Percentiles rank a stretch among this genome's conserved stretches.
Conservation (phyloP, 1,140 invertebrate species). For the Papilio aristodemus region DNA sequence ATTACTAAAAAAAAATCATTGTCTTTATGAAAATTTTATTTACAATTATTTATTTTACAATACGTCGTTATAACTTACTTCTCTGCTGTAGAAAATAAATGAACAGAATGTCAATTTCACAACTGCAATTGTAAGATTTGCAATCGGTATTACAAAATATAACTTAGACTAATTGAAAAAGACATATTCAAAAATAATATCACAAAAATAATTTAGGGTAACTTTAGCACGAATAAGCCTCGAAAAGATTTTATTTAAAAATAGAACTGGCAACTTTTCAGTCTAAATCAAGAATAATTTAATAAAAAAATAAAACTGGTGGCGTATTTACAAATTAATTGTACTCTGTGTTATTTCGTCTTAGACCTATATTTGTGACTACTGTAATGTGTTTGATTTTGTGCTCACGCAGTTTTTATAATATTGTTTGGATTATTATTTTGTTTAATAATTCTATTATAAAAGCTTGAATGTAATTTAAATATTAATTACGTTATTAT, state of each 20-base stretch:
- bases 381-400: neutral
- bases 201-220: constrained; percentile 77
- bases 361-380: constrained; percentile 32
- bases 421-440: constrained; percentile 4
- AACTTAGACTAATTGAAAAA: constrained; percentile 52
- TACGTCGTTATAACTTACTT: constrained; percentile 45
- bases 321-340: constrained; percentile 37
- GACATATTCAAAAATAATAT: constrained; percentile 65
- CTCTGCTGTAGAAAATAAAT: constrained; percentile 31
- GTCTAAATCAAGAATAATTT: constrained; percentile 35
- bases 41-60: constrained; percentile 78
- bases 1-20: constrained; percentile 56
- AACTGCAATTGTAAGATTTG: constrained; percentile 6
- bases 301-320: constrained; percentile 33
- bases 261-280: constrained; percentile 42
- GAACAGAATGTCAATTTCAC: constrained; percentile 28
- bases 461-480: constrained; percentile 20
- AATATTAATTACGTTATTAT: constrained; percentile 10
- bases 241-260: constrained; percentile 53
- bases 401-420: neutral
- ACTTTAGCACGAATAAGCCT: constrained; percentile 60
- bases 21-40: constrained; percentile 74
- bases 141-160: constrained; percentile 29
- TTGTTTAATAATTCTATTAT: constrained; percentile 8
- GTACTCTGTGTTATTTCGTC: constrained; percentile 30